Conservation (phyloP, 2,113 vertebrate species). For the Ornithorhynchus anatinus region DNA sequence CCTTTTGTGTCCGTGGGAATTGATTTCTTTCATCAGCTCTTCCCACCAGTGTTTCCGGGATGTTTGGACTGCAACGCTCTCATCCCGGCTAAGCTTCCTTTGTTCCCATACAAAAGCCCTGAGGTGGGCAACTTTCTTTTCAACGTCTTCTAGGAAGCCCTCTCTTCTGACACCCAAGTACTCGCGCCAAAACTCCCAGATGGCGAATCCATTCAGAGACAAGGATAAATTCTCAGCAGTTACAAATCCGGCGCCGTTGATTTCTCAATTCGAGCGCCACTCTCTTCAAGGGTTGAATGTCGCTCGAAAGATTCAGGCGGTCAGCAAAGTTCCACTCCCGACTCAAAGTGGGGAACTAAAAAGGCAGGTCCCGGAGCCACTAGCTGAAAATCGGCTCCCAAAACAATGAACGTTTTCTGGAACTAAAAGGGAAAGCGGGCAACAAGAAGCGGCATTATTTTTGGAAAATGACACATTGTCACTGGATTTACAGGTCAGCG, state of each 20-base stretch:
- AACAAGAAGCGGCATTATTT: not conserved
- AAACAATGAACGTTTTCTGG: not conserved
- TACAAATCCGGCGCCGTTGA: constrained; percentile 38
- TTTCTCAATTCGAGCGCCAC: constrained; percentile 6
- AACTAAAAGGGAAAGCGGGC: not conserved
- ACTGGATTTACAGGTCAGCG: too few species aligned
- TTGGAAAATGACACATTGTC: too few species aligned
- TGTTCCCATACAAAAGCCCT: constrained; percentile 61
- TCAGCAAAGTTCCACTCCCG: constrained; percentile 28
- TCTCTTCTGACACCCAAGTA: constrained; percentile 54
- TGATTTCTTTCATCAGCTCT: constrained; percentile 60
- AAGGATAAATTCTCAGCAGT: constrained; percentile 39
- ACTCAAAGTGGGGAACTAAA: not conserved
- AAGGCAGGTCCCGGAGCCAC: constrained; percentile 6
- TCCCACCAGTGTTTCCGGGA: constrained; percentile 60
- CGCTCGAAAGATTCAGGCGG: constrained; percentile 58
- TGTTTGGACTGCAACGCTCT: constrained; percentile 54
- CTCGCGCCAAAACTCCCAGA: constrained; percentile 35
- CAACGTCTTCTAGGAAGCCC: constrained; percentile 33
- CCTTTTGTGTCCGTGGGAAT: constrained; percentile 63
- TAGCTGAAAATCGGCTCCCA: constrained; percentile 31
- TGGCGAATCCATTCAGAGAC: constrained; percentile 51
- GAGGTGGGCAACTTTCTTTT: constrained; percentile 57
- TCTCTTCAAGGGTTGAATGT: constrained; percentile 14
- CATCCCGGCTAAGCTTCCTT: constrained; percentile 55